Percentiles rank a stretch among this genome's conserved stretches.
Evolutionary conservation across 2,888 invertebrate species (phyloP).

Genomic region (Halictus quadricinctus): DNA sequence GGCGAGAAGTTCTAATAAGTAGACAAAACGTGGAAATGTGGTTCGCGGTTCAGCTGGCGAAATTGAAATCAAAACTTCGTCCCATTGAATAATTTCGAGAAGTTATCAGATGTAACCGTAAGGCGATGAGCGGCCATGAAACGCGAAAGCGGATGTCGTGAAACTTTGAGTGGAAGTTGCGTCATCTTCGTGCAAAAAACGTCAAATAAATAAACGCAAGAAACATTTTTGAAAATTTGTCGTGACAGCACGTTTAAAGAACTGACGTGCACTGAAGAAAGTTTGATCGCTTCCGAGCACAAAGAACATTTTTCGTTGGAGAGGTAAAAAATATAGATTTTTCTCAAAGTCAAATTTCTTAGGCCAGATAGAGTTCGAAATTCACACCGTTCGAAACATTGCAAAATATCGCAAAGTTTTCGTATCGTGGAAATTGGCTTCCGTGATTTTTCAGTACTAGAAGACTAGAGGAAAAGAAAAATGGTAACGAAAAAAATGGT

Average conservation of each 20-base stretch:
- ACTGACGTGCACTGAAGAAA: not conserved
- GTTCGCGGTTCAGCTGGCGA: not conserved
- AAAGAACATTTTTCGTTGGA: not conserved
- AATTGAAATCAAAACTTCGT: not conserved
- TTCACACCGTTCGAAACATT: not conserved
- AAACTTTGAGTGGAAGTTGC: not conserved
- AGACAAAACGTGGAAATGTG: not conserved
- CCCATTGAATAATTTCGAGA: not conserved
- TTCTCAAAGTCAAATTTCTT: too few relatives aligned
- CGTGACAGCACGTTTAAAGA: not conserved
- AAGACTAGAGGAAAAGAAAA: too few relatives aligned
- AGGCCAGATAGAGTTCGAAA: too few relatives aligned
- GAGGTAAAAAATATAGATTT: too few relatives aligned
- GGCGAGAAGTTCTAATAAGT: not conserved
- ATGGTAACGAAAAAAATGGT: too few relatives aligned
- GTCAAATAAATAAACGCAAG: not conserved
- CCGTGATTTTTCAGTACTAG: too few relatives aligned
- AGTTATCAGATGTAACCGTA: slow-evolving; percentile 3
- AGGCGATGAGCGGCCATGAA: not conserved
- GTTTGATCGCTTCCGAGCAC: not conserved
- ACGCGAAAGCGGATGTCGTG: not conserved
- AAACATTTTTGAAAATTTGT: not conserved
- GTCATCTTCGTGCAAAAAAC: not conserved
- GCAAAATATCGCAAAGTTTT: not conserved
- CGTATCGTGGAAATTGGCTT: too few relatives aligned